Conservation (phyloP, 2,797 vertebrate species). For the Hafferia zeledoni region DNA sequence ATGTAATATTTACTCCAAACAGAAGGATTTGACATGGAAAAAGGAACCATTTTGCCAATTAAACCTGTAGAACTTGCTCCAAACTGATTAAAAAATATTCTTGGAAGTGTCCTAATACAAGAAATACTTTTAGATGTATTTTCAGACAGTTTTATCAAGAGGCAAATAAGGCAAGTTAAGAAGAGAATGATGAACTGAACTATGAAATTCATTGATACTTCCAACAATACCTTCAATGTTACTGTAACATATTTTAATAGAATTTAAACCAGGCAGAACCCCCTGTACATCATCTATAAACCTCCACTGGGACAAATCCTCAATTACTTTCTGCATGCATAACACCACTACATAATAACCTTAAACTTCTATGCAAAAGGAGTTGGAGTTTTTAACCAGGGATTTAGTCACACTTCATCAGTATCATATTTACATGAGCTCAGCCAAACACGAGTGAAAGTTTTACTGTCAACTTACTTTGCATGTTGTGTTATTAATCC, state of each 20-base stretch:
- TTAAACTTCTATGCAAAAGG: neutral
- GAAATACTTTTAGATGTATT: neutral
- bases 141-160: neutral
- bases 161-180: neutral
- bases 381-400: constrained; percentile 55
- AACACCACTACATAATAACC: constrained; percentile 19
- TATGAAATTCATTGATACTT: neutral
- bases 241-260: neutral
- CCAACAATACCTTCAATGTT: neutral
- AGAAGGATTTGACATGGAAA: neutral
- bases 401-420: constrained; percentile 73
- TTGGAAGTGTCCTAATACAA: neutral
- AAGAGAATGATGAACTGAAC: neutral
- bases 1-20: neutral
- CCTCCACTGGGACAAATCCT: constrained; percentile 2
- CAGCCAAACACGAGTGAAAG: constrained; percentile 68
- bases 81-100: neutral
- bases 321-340: constrained; percentile 21
- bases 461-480: constrained; percentile 71
- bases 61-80: neutral
- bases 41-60: neutral
- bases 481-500: constrained; percentile 69
- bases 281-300: neutral
- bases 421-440: constrained; percentile 61
- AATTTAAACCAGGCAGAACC: constrained; percentile 31